Percentiles rank a stretch among this genome's conserved stretches.
Evolutionary conservation across 2,797 vertebrate species (phyloP).

Genomic region (Eulemur albifrons): DNA sequence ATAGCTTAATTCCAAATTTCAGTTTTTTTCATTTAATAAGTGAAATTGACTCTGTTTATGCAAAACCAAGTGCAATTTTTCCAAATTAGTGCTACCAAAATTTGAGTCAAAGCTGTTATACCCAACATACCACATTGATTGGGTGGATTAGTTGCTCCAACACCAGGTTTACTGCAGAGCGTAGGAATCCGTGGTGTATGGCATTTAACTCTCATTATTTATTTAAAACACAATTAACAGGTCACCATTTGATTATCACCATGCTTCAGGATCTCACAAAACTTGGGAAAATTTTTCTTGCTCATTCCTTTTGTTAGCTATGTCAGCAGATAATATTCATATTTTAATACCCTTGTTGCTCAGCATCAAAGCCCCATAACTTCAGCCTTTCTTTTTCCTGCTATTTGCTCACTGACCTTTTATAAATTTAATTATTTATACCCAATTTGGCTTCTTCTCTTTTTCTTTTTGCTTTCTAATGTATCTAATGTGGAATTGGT

Average conservation of each 20-base stretch:
- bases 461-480: slow-evolving; percentile 64
- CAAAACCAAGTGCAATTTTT: background rate
- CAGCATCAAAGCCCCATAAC: slow-evolving; percentile 60
- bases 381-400: slow-evolving; percentile 71
- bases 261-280: background rate
- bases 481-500: slow-evolving; percentile 73
- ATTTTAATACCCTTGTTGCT: slow-evolving; percentile 50
- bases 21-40: background rate
- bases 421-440: slow-evolving; percentile 85
- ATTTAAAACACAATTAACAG: background rate
- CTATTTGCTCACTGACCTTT: slow-evolving; percentile 82
- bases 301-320: slow-evolving; percentile 41
- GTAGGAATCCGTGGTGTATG: background rate
- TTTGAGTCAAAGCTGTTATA: background rate
- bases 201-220: background rate
- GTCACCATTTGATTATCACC: background rate
- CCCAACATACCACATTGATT: background rate
- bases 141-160: background rate
- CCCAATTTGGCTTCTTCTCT: slow-evolving; percentile 75
- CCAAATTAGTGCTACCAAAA: background rate
- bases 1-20: background rate
- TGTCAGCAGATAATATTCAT: slow-evolving; percentile 63
- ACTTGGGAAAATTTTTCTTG: background rate
- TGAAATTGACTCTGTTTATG: background rate
- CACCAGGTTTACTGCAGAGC: background rate